Conservation (phyloP, 1,140 invertebrate genomes). For the Zaprionus davidi region DNA sequence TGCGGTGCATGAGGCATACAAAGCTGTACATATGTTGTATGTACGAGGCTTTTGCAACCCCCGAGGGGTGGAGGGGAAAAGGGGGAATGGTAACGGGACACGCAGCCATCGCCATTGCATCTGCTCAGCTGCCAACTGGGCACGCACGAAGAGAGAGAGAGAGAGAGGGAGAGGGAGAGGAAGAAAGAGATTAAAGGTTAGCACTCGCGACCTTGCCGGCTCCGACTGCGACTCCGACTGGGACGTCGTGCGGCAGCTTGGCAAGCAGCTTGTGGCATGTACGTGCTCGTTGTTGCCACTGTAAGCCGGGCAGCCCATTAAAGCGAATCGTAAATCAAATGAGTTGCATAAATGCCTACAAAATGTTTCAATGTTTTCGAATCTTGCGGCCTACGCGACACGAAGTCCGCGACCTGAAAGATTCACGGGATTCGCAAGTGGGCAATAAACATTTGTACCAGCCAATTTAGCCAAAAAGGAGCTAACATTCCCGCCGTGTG, state of each 20-base stretch:
- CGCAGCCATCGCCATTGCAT: constrained; percentile 38
- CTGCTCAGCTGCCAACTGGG: constrained; percentile 49
- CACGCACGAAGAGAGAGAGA: constrained; percentile 54
- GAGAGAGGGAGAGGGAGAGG: background rate
- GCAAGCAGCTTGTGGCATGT: constrained; percentile 78
- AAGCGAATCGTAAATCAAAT: constrained; percentile 76
- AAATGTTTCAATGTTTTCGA: constrained; percentile 78
- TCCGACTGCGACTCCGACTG: constrained; percentile 30
- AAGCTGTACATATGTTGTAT: constrained; percentile 6
- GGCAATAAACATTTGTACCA: constrained; percentile 66
- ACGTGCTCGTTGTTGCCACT: constrained; percentile 62
- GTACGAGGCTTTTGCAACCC: constrained; percentile 54
- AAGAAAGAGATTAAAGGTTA: constrained; percentile 77
- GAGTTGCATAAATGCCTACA: constrained; percentile 78
- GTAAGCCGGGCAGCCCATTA: constrained; percentile 55
- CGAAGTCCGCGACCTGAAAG: background rate
- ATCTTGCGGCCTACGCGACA: constrained; percentile 56
- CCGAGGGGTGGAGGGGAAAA: background rate
- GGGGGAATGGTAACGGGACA: constrained; percentile 23
- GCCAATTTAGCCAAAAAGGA: constrained; percentile 32
- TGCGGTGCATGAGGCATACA: constrained; percentile 35
- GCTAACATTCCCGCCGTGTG: background rate
- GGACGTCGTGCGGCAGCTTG: constrained; percentile 30
- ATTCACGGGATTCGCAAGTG: constrained; percentile 39
- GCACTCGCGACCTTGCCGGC: constrained; percentile 74